These are phyloP conservation scores for Polyommatus icarus DNA, from an alignment of 2,888 invertebrate genomes.

Conservation along the genomic window DNA sequence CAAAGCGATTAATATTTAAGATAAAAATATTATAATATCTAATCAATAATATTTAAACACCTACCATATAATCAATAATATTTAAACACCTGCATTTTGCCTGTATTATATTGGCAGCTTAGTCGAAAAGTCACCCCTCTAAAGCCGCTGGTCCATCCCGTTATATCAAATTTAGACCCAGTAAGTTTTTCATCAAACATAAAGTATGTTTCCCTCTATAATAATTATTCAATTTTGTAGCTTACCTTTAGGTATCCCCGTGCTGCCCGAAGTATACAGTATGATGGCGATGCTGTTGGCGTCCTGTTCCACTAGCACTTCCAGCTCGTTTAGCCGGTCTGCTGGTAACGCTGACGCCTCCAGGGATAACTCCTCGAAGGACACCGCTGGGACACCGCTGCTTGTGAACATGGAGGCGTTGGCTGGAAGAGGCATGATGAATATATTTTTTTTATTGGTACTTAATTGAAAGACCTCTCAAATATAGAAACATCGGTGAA, in stretches of 20 bases:
- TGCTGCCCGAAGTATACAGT: constrained; percentile 93
- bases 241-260: constrained; percentile 91
- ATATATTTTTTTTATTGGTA: too few species aligned
- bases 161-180: too few species aligned
- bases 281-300: constrained; percentile 84
- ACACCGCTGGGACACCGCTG: constrained; percentile 61
- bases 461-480: too few species aligned
- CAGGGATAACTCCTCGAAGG: constrained; percentile 74
- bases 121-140: too few species aligned
- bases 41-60: too few species aligned
- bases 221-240: background rate
- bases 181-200: background rate
- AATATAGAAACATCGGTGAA: too few species aligned
- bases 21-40: background rate
- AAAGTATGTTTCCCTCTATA: background rate
- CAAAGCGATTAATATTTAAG: background rate
- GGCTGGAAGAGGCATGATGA: constrained; percentile 50
- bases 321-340: constrained; percentile 61
- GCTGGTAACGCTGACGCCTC: constrained; percentile 66
- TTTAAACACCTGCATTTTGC: too few species aligned
- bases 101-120: too few species aligned
- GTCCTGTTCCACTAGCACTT: constrained; percentile 61
- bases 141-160: too few species aligned
- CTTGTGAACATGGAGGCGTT: constrained; percentile 63
- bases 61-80: too few species aligned